Conservation (phyloP, 1,140 invertebrate species). For the Tigriopus japonicus region DNA sequence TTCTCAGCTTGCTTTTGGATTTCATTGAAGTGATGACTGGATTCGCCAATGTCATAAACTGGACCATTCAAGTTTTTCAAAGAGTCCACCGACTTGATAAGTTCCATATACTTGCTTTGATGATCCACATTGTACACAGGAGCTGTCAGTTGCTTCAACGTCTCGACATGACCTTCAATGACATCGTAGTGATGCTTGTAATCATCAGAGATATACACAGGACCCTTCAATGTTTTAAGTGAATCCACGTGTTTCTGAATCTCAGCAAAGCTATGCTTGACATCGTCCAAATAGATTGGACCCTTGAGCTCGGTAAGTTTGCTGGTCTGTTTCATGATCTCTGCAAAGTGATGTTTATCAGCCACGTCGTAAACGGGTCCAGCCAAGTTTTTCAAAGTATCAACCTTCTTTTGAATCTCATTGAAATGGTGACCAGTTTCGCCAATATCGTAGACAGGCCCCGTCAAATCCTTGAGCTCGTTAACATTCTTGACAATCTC, state of each 20-base stretch:
- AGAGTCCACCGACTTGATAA: neutral
- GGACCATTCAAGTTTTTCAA: constrained; percentile 4
- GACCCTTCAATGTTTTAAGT: constrained; percentile 6
- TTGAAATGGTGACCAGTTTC: constrained; percentile 9
- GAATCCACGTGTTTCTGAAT: constrained; percentile 1
- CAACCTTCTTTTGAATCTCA: constrained; percentile 5
- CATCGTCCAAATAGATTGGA: constrained; percentile 12
- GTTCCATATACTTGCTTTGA: neutral
- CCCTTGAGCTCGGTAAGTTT: constrained; percentile 1
- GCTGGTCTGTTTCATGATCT: neutral
- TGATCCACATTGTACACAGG: constrained; percentile 11
- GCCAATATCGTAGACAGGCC: constrained; percentile 5
- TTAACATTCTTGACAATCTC: constrained; percentile 10
- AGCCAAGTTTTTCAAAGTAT: constrained; percentile 2
- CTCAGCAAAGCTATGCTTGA: constrained; percentile 9
- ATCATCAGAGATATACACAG: constrained; percentile 9
- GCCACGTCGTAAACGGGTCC: constrained; percentile 10
- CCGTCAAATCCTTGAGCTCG: constrained; percentile 2
- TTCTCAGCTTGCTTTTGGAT: constrained; percentile 5
- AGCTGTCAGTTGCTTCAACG: constrained; percentile 5
- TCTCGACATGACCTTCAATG: constrained; percentile 13
- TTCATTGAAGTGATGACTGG: neutral
- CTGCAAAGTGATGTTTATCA: neutral
- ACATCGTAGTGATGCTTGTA: constrained; percentile 13
- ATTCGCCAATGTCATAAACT: constrained; percentile 11